phyloP scores from a whole-genome alignment of 2,797 vertebrate genomes.

The Melanotaenia trifasciata region DNA sequence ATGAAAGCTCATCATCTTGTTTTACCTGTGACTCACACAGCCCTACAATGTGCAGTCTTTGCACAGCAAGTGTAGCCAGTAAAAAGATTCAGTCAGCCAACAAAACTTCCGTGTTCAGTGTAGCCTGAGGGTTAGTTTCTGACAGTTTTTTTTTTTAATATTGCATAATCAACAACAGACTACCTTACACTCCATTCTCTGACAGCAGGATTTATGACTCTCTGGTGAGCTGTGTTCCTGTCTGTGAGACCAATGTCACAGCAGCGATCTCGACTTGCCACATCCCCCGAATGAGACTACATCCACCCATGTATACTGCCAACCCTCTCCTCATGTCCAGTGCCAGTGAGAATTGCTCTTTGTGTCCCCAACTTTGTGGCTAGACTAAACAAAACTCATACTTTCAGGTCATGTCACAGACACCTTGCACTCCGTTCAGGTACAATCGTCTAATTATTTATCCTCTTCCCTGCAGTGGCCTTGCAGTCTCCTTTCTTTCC shows the following conservation, averaged over 20 bases:
- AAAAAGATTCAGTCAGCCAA: conserved; percentile 8
- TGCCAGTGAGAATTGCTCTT: conserved; percentile 14
- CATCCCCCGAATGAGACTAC: conserved; percentile 27
- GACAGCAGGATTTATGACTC: conserved; percentile 38
- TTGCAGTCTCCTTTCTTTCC: conserved; percentile 53
- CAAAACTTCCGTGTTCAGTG: background rate
- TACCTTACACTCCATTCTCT: conserved; percentile 13
- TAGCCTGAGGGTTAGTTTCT: conserved; percentile 3
- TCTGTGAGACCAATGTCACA: conserved; percentile 34
- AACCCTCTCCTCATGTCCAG: conserved; percentile 12
- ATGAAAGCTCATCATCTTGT: conserved; percentile 2
- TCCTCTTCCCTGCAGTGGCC: conserved; percentile 47
- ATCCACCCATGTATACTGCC: conserved; percentile 9
- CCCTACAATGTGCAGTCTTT: background rate
- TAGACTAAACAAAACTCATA: conserved; percentile 44
- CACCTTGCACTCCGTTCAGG: conserved; percentile 45
- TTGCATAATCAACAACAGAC: conserved; percentile 23
- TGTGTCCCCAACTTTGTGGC: conserved; percentile 17
- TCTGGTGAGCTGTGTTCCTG: conserved; percentile 30
- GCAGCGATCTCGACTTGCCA: conserved; percentile 20
- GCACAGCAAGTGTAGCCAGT: background rate
- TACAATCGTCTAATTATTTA: conserved; percentile 65
- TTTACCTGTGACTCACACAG: conserved; percentile 7
- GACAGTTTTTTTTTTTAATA: conserved; percentile 17
- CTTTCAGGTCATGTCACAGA: conserved; percentile 54